These are phyloP conservation scores for Drosophila sturtevanti DNA, from an alignment of 1,140 invertebrate genomes.

Conservation along the genomic window DNA sequence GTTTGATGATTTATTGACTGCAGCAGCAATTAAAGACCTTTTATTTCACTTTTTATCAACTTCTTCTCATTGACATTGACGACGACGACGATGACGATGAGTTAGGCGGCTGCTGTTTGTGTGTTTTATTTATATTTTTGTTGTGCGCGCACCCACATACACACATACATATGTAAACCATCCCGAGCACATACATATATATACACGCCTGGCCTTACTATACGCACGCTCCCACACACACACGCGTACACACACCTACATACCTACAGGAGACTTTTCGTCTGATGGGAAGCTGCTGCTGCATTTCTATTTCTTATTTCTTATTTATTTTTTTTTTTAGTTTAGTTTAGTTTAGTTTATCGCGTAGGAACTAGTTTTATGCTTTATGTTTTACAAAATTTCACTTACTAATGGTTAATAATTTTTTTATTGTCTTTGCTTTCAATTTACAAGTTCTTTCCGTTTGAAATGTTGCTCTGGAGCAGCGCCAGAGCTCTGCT, in stretches of 20 bases:
- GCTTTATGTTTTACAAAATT: background rate
- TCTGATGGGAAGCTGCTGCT: constrained; percentile 5
- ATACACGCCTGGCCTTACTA: background rate
- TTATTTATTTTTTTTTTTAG: background rate
- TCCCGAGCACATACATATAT: background rate
- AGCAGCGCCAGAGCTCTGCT: background rate
- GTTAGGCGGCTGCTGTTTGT: constrained; percentile 35
- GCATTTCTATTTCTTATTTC: too few species aligned
- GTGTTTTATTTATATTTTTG: constrained; percentile 77
- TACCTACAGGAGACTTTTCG: constrained; percentile 29
- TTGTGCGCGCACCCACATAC: constrained; percentile 55
- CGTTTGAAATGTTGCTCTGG: background rate
- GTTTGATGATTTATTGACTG: constrained; percentile 81
- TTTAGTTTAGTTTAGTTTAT: background rate
- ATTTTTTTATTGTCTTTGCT: background rate
- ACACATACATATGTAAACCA: constrained; percentile 13
- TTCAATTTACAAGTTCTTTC: background rate
- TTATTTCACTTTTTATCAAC: constrained; percentile 78
- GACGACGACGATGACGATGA: constrained; percentile 6
- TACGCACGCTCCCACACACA: constrained; percentile 25
- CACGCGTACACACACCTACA: constrained; percentile 31
- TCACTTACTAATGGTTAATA: background rate
- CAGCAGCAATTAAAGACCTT: constrained; percentile 77
- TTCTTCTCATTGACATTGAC: constrained; percentile 73
- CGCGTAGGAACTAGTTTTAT: background rate